These are phyloP conservation scores for Acronicta aceris DNA, from an alignment of 2,888 invertebrate genomes.

Conservation along the genomic window DNA sequence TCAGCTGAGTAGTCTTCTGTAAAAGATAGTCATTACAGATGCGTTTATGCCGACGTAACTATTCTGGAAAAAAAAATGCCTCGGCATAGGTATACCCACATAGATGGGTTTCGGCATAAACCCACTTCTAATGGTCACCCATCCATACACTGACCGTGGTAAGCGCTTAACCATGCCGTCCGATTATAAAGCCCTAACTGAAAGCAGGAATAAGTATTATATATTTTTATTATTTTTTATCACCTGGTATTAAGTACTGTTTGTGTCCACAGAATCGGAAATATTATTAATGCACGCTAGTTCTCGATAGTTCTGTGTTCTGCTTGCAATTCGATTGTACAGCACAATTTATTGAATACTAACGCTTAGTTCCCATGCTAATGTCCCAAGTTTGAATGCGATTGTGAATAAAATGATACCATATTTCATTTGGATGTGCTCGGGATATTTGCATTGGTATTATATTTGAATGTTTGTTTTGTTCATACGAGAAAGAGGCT, in stretches of 20 bases:
- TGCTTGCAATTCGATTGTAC: conserved; percentile 33
- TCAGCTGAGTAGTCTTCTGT: too few species aligned
- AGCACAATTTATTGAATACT: conserved; percentile 51
- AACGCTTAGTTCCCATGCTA: conserved; percentile 36
- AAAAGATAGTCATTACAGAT: too few species aligned
- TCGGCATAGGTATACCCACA: too few species aligned
- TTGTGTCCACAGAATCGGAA: conserved; percentile 62
- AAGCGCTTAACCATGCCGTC: too few species aligned
- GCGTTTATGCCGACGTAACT: too few species aligned
- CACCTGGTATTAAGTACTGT: conserved; percentile 56
- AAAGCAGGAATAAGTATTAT: too few species aligned
- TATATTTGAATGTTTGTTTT: conserved; percentile 16
- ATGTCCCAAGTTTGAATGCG: conserved; percentile 43
- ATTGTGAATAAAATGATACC: conserved; percentile 49
- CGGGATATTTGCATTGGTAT: conserved; percentile 10
- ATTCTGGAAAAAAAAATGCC: too few species aligned
- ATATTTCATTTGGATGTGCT: conserved; percentile 25
- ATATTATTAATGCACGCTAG: conserved; percentile 65
- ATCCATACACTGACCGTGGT: too few species aligned
- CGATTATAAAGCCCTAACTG: too few species aligned
- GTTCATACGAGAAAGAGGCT: conserved; percentile 2
- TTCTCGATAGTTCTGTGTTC: conserved; percentile 42
- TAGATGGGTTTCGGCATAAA: too few species aligned
- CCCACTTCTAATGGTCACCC: too few species aligned
- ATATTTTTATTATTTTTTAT: conserved; percentile 8